Base-by-base conservation (phyloP, 2,888 invertebrate genomes). In the Heliothis peltigera region DNA sequence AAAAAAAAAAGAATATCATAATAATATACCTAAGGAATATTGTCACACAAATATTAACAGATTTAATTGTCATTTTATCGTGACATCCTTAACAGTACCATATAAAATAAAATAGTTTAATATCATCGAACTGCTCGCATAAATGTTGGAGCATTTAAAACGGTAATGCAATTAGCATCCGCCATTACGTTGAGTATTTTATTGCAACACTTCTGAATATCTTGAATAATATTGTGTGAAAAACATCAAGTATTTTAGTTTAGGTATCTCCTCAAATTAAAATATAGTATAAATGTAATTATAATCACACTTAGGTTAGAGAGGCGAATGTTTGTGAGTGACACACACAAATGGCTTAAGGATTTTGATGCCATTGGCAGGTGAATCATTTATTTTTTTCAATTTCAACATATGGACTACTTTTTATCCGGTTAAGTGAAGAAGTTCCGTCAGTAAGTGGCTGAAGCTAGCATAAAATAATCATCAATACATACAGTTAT, bases 161-260 rank as follows among this genome's bases (percentile, higher is more conserved):
- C 62, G 47, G 71, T 65, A 56, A 71, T 68, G 64, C 77, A 72
- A 77, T 77, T 75, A 75, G 73, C 64, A 53, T 57, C 54, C 58
- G 35, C 25, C 17, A 55, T 77, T 64, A 72, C 7, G 52, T 58
- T 49, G 44, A 64, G 77, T 68, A 67, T 72, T 77, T 77, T 68
- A 72, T 52, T 49, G 47, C 48, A 64, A 62, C 59, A 53, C 52
- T 71, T 66, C 54, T 32, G 56, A 71, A 68, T 57, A 47, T 57
- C 49, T 67, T 59, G 54, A 72, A 59, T 72, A 70, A 70, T 46
- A 57, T 43, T n/a, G 56, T 51, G 19, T 52, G 47, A 35, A 53
- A 39, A 59, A 62, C 48, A 39, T n/a, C 28, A 17, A 70, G 54
- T 44, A 42, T 57, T 61, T 62, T 21, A 68, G 70, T 59, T 59